Base-by-base conservation (phyloP, 2,888 invertebrate genomes). In the Phasia obesa region DNA sequence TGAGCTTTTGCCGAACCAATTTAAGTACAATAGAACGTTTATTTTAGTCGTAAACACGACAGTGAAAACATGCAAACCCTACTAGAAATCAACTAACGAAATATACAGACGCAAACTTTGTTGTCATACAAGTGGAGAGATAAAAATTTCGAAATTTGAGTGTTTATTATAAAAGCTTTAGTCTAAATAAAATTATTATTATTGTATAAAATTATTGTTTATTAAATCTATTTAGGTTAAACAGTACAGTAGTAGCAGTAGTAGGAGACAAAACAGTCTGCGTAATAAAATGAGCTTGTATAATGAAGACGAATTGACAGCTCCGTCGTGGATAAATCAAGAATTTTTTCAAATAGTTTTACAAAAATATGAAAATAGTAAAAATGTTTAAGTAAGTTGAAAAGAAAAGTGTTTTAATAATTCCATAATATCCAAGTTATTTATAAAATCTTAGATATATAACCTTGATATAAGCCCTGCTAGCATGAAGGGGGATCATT, bases 401-500 rank as follows among this genome's bases (percentile, higher is more conserved):
- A 13, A n/a, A n/a, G n/a, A n/a, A 7, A 6, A 15, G 49, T 27
- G 17, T 13, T 1, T 17, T 13, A 19, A 13, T 15, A 35, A 19
- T 9, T 6, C 13, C 2, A 21, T 38, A 35, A 1, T 47, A 19
- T 5, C 4, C 2, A 47, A 19, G 13, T 59, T 11, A 19, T 1
- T 2, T 5, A 13, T 31, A n/a, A 2, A n/a, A 35, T 49, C 59
- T 4, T 17, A 85, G 81, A 11, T 85, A 9, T 44, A 42, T 5
- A 25, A 69, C 21, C 21, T 76, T 0, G 69, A 60, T 35, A 21
- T 84, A 13, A 79, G 67, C 0, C 84, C 87, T 1, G 87, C 86
- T 7, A 78, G 85, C 19, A 51, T 75, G 4, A 86, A 84, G 25
- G 86, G 87, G 7, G 87, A 87, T 75, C 87, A 87, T 55, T 88